Evolutionary conservation across 2,888 invertebrate species (phyloP), one percentile per base, ranked within the genome.

Genomic region (Agrotis exclamationis): DNA sequence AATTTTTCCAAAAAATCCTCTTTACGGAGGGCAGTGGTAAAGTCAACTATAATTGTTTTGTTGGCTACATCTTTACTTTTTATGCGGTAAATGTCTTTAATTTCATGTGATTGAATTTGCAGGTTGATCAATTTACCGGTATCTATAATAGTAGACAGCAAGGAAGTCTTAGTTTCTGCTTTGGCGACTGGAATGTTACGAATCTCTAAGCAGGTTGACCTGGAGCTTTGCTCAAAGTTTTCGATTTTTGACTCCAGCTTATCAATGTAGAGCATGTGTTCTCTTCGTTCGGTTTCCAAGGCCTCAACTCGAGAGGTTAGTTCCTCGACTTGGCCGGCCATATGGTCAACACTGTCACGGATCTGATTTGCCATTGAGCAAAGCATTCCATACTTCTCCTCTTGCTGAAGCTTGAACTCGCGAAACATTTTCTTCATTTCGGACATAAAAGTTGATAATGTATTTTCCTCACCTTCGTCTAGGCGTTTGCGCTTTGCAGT

Each of bases 381-480:
- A 1, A 58, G 16, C 22, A 22, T 45, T 5, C 22, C 45, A 13
- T 58, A 58, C 22, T 45, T 58, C 22, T 58, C 45, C 6, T 58
- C 45, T 45, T 58, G 58, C 16, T 58, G 45, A 22, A 20, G 16
- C 14, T 45, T 58, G 58, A 58, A 44, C 3, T 58, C 58, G 14
- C 16, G 58, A 16, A 58, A 58, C 44, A 58, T 45, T 22, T 58
- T 16, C 45, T 58, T 57, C 5, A 44, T 44, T 2, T 57, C 57
- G 20, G 44, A n/a, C 39, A 57, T 57, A 20, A 44, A 44, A 13
- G 22, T 14, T 22, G 28, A 33, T 33, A 56, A 3, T 9, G 3
- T 33, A 11, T 3, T 18, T 18, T 56, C 54, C 7, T 56, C 58
- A 14, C 22, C 45, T 6, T 45, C 58, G 0, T 58, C 47, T 7